phyloP scores from a whole-genome alignment of 2,888 invertebrate species.

The Automeris io region DNA sequence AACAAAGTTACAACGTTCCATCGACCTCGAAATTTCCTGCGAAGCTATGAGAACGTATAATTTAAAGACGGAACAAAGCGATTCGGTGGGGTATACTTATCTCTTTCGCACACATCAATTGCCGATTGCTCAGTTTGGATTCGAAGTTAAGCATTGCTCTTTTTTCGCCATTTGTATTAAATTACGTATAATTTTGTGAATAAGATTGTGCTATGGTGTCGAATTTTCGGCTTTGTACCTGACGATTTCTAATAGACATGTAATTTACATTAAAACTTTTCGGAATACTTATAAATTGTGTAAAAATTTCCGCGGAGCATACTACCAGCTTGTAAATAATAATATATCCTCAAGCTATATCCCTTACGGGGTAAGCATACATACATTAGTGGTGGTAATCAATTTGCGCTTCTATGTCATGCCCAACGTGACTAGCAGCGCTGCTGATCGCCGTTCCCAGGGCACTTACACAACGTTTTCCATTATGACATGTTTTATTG shows the following conservation, averaged over 20 bases:
- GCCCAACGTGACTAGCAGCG: too few species aligned
- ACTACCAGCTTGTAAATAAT: too few species aligned
- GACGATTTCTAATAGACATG: constrained; percentile 46
- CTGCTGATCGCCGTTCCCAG: too few species aligned
- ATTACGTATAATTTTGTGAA: constrained; percentile 76
- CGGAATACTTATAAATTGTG: too few species aligned
- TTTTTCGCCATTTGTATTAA: constrained; percentile 68
- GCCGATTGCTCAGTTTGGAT: constrained; percentile 52
- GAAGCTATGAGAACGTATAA: constrained; percentile 78
- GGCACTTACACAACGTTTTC: too few species aligned
- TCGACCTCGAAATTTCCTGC: constrained; percentile 34
- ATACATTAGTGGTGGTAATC: too few species aligned
- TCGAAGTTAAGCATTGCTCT: constrained; percentile 56
- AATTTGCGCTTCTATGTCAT: too few species aligned
- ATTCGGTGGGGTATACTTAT: constrained; percentile 32
- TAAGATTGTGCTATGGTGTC: constrained; percentile 71
- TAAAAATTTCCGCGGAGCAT: too few species aligned
- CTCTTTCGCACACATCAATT: constrained; percentile 36
- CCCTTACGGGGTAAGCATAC: too few species aligned
- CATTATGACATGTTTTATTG: too few species aligned
- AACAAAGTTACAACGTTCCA: constrained; percentile 28
- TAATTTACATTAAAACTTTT: constrained; percentile 47
- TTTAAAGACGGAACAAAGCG: constrained; percentile 68
- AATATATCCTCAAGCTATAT: too few species aligned
- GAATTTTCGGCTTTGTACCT: constrained; percentile 59